A percentile compares a stretch with the other conserved stretches of the same genome.
These are phyloP conservation scores for Alfaro cultratus DNA, from an alignment of 2,797 vertebrate genomes.

Conservation along the genomic window DNA sequence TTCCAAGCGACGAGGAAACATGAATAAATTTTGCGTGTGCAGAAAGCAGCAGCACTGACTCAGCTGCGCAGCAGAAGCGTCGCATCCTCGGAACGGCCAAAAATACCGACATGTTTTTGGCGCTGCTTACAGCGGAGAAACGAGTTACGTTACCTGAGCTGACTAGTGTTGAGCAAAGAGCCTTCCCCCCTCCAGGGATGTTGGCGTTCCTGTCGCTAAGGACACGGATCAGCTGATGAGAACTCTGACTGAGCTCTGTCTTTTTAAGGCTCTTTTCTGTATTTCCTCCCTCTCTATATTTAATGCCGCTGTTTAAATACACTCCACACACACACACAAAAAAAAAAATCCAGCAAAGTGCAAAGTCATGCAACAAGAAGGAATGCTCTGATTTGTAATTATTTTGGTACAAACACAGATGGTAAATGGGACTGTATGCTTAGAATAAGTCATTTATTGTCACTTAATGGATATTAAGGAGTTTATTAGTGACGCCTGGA, in stretches of 20 bases:
- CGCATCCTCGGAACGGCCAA: slow-evolving; percentile 43
- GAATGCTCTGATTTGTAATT: not conserved
- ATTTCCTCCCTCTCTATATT: not conserved
- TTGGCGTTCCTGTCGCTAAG: slow-evolving; percentile 51
- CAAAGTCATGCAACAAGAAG: not conserved
- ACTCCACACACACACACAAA: not conserved
- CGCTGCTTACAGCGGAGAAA: not conserved
- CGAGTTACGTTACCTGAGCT: slow-evolving; percentile 55
- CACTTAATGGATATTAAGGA: not conserved
- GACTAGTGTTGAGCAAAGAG: slow-evolving; percentile 56
- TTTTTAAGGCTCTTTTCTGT: slow-evolving; percentile 7
- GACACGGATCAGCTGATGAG: slow-evolving; percentile 55
- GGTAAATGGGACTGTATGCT: not conserved
- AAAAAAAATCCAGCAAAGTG: not conserved
- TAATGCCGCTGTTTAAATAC: not conserved
- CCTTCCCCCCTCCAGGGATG: slow-evolving; percentile 47
- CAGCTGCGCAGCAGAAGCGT: slow-evolving; percentile 32
- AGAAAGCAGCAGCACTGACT: slow-evolving; percentile 54
- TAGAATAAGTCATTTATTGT: not conserved
- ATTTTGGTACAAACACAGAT: not conserved
- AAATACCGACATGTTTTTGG: not conserved
- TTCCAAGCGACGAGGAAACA: slow-evolving; percentile 66
- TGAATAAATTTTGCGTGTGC: slow-evolving; percentile 51
- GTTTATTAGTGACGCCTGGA: not conserved
- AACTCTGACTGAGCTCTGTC: slow-evolving; percentile 16